Base-by-base conservation (phyloP, 1,140 invertebrate genomes). In the Caenorhabditis remanei region DNA sequence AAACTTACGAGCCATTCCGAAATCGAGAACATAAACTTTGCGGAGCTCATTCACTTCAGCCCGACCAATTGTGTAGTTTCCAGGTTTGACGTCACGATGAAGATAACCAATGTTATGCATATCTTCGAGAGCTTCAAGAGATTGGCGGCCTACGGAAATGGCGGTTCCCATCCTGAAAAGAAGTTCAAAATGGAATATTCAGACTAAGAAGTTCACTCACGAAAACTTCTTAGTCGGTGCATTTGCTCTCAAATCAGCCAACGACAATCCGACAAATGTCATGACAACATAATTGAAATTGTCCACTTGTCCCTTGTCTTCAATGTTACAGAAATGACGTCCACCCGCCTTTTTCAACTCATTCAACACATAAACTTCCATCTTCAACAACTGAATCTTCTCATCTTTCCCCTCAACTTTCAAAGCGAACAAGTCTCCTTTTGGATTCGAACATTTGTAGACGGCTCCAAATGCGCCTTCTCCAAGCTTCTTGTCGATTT, bases 31-130 rank as follows among this genome's bases (percentile, higher is more conserved):
- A 40, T 87, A 88, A 6, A 91, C 89, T 87, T 90, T 91, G 3
- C 90, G 89, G 4, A 90, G 43, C 58, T 91, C 90, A n/a, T 88
- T 86, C 13, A 90, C n/a, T 13, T 91, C 89, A 11, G 83, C 84
- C 16, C 91, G 86, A 16, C 90, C 90, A 56, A 91, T 89, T 13
- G 89, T 88, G 63, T 90, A 92, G 67, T 91, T 91, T 48, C 85
- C 91, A 4, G 90, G 90, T 83, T 90, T 91, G 32, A 91, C 88
- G 87, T 91, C 87, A 46, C 87, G 83, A 82, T 88, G 87, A 24
- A 88, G 84, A 32, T 88, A 88, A 4, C 87, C 87, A 84, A 88
- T 88, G 24, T 75, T 75, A 55, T 88, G 87, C 40, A 88, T 63
- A 43, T 88, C 87, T 41, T 88, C 83, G 2, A 85, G 67, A 14